Evolutionary conservation across 1,140 invertebrate species (phyloP), one percentile per base, ranked within the genome.

Genomic region (Drosophila cardini): DNA sequence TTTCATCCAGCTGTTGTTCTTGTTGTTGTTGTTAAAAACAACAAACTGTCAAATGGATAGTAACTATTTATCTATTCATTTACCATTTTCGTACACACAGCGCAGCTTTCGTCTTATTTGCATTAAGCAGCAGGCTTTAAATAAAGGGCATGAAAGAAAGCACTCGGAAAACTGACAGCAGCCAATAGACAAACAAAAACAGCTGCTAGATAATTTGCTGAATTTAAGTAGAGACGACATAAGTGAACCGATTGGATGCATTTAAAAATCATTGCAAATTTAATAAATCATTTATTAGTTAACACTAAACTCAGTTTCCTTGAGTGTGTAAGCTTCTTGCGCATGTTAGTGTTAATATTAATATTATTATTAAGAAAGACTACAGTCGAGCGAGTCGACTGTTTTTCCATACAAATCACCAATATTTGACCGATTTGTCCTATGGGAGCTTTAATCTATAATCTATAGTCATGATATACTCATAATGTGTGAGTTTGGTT

Each of bases 41-140:
- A 69, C 65, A 86, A 87, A 87, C 79, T 83, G 65, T 62, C 84
- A 87, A 87, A 83, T 83, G 83, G 76, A 86, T 87, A 86, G 87
- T 86, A 86, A 87, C 82, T 69, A 82, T 79, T 86, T 87, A 86
- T 87, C 75, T 86, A 60, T 68, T 55, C 64, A 61, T 61, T 82
- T 78, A 71, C 60, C 67, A 60, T 81, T 82, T 69, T 77, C 73
- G 77, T 64, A 81, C 48, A 72, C 85, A 81, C 86, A 78, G 63
- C 64, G 76, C 69, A 87, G 83, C 78, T 86, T 82, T 86, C 73
- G 82, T 83, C 50, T 62, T 71, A 60, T 75, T 75, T 75, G 67
- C 52, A 42, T 75, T 70, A 71, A 79, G 62, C 68, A 69, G 78
- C 62, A 76, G 48, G 45, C 56, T 26, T 26, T 4, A 60, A 58